Conservation (phyloP, 2,888 invertebrate genomes). For the Ectemnius cavifrons region DNA sequence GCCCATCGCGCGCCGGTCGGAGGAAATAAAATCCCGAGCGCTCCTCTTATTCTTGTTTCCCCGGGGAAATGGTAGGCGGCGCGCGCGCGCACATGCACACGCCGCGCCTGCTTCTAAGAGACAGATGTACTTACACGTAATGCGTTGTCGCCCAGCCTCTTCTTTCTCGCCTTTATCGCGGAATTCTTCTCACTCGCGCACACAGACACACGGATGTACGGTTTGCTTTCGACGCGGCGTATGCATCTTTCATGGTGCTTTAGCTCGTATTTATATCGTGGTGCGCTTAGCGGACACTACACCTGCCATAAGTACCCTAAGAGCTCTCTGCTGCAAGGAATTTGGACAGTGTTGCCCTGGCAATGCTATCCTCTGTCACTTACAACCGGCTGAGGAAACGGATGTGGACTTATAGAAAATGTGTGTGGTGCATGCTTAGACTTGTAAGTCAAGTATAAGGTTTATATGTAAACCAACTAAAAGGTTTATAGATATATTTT, state of each 20-base stretch:
- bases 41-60: neutral
- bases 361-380: no score
- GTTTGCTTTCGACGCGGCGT: neutral
- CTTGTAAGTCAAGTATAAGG: no score
- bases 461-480: no score
- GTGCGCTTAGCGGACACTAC: neutral
- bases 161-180: neutral
- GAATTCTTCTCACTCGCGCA: neutral
- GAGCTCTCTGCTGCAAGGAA: no score
- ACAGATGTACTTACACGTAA: constrained; percentile 9
- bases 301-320: no score
- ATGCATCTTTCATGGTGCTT: neutral
- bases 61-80: no score
- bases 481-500: no score
- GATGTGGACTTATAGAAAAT: no score
- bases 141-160: neutral
- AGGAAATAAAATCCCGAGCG: constrained; percentile 1
- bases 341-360: no score
- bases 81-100: neutral
- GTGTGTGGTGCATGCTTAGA: no score
- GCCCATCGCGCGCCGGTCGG: neutral
- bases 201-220: neutral
- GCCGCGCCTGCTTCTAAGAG: neutral
- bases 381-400: no score
- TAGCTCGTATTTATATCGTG: neutral